phyloP scores from a whole-genome alignment of 2,113 vertebrate genomes.

The Lycocorax pyrrhopterus region DNA sequence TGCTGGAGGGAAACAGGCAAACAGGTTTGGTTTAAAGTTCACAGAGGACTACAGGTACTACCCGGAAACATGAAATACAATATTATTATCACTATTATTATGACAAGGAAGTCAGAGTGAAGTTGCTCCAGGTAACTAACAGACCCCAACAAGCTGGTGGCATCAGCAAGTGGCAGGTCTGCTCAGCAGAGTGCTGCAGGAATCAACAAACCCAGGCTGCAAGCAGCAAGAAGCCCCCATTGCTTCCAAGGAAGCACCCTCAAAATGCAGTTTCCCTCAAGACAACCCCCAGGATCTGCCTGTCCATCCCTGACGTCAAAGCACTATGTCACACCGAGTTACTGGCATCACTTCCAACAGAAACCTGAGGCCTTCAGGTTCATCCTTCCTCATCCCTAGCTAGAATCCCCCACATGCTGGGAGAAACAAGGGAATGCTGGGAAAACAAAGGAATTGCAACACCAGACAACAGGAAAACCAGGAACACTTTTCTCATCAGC shows the following conservation, averaged over 20 bases:
- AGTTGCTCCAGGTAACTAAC: background rate
- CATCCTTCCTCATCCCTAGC: background rate
- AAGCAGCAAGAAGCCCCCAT: background rate
- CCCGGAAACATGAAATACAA: background rate
- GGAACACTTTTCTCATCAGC: background rate
- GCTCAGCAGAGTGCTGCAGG: background rate
- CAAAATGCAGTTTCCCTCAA: background rate
- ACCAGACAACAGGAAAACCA: background rate
- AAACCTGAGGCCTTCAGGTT: background rate
- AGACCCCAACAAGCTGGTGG: too few relatives aligned
- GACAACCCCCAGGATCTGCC: background rate
- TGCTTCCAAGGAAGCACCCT: background rate
- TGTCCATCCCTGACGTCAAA: background rate
- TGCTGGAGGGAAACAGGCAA: background rate
- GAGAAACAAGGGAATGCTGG: background rate
- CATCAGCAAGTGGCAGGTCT: background rate
- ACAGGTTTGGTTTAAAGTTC: background rate
- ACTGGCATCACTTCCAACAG: background rate
- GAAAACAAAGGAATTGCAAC: background rate
- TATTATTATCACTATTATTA: background rate
- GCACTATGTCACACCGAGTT: rapidly evolving
- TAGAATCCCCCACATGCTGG: rapidly evolving
- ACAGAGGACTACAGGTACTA: too few relatives aligned
- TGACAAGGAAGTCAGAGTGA: background rate
- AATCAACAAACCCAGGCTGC: background rate